These are phyloP conservation scores for Melanaphis sacchari DNA, from an alignment of 1,140 invertebrate genomes.

Conservation along the genomic window DNA sequence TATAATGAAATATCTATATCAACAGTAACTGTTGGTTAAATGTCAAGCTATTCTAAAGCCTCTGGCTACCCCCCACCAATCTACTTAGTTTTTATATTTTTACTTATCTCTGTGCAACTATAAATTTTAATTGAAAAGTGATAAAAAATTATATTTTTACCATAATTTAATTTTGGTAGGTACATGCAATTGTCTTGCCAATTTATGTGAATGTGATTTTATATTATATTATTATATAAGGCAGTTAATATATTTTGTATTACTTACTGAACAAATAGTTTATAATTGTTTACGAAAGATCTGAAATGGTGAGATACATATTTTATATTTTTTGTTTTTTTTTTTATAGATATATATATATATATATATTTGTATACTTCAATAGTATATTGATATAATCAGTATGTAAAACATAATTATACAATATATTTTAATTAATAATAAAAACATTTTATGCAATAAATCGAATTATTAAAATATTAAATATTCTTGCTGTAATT, in stretches of 20 bases:
- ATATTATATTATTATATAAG: neutral
- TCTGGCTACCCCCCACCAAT: neutral
- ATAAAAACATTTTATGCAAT: neutral
- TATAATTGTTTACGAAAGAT: slow-evolving; percentile 38
- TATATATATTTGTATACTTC: neutral
- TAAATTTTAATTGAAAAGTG: neutral
- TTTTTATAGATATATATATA: neutral
- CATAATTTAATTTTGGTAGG: neutral
- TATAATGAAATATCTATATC: neutral
- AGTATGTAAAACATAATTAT: neutral
- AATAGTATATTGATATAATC: neutral
- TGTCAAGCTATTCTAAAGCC: slow-evolving; percentile 6
- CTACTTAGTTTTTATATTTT: slow-evolving; percentile 37
- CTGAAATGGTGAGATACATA: slow-evolving; percentile 32
- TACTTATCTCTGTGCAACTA: slow-evolving; percentile 7
- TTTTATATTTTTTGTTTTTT: slow-evolving; percentile 40
- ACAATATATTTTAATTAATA: neutral
- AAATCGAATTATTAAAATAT: slow-evolving; percentile 25
- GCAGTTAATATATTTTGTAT: neutral
- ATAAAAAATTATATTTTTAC: slow-evolving; percentile 23
- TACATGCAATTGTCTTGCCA: slow-evolving; percentile 20
- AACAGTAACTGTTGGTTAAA: neutral
- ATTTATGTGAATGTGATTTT: slow-evolving; percentile 33
- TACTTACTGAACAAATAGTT: slow-evolving; percentile 3
- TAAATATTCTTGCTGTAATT: neutral